Percentiles rank a stretch among this genome's conserved stretches.
Evolutionary conservation across 2,888 invertebrate species (phyloP).

Genomic region (Pseudococcus viburni): DNA sequence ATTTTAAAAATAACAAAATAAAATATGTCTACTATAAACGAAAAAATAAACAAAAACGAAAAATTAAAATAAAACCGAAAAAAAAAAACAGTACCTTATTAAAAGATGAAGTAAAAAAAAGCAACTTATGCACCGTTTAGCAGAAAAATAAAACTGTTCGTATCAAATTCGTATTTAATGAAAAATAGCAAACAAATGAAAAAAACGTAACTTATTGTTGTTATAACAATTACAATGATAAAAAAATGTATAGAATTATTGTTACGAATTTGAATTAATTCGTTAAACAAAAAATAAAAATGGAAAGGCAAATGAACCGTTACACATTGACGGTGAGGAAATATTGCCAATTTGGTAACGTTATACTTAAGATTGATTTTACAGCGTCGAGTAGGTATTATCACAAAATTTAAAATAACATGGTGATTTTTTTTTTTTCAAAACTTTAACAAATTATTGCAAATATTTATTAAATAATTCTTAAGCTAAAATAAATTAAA

Average conservation of each 20-base stretch:
- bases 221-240: conserved; percentile 59
- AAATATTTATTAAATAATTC: conserved; percentile 58
- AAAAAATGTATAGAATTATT: conserved; percentile 61
- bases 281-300: conserved; percentile 58
- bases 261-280: conserved; percentile 63
- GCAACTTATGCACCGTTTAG: conserved; percentile 62
- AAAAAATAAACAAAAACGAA: conserved; percentile 24
- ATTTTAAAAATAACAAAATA: conserved; percentile 58
- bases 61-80: not conserved
- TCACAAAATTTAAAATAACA: conserved; percentile 65
- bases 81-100: conserved; percentile 16
- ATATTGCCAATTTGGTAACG: conserved; percentile 66
- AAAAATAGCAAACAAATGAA: conserved; percentile 63
- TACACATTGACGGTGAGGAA: conserved; percentile 65
- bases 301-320: conserved; percentile 65
- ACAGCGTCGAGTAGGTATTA: conserved; percentile 62
- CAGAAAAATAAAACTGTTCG: conserved; percentile 60
- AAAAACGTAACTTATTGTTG: conserved; percentile 43
- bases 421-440: conserved; percentile 62
- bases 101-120: conserved; percentile 51
- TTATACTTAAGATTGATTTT: conserved; percentile 63
- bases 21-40: conserved; percentile 51
- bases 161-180: conserved; percentile 65
- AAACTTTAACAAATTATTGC: conserved; percentile 65
- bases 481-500: conserved; percentile 63